Conservation (phyloP, 2,888 invertebrate species). For the Trachelus tabidus region DNA sequence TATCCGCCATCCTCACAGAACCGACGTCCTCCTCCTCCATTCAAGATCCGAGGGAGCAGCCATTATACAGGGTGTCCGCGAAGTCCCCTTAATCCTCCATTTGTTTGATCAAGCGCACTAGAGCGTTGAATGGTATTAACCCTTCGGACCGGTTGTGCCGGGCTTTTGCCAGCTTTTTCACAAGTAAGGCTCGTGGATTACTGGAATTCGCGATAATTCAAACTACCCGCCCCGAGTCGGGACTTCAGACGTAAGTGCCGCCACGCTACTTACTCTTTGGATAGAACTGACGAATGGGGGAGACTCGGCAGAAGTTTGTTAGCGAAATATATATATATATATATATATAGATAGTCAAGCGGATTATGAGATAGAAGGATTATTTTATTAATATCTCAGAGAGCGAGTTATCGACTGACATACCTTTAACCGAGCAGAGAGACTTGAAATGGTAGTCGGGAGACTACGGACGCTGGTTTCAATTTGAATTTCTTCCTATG, state of each 20-base stretch:
- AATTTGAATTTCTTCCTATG: neutral
- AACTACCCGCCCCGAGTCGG: neutral
- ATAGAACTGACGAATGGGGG: neutral
- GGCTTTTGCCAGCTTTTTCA: constrained; percentile 36
- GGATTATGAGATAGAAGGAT: neutral
- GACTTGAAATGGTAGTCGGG: neutral
- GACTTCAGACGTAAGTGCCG: neutral
- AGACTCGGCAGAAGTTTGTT: neutral
- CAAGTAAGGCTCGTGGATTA: constrained; percentile 33
- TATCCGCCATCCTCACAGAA: constrained; percentile 8
- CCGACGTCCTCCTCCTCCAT: constrained; percentile 20
- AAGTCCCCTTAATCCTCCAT: constrained; percentile 40
- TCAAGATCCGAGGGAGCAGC: constrained; percentile 30
- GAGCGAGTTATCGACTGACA: neutral
- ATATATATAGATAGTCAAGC: neutral
- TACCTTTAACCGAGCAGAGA: neutral
- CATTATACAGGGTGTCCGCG: constrained; percentile 24
- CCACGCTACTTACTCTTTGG: neutral
- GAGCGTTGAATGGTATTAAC: constrained; percentile 40
- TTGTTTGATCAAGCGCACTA: constrained; percentile 49
- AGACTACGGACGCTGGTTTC: neutral
- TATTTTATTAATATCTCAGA: constrained; percentile 14
- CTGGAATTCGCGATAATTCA: constrained; percentile 36
- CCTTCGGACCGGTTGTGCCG: constrained; percentile 30
- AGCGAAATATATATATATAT: neutral